Evolutionary conservation across 2,888 invertebrate genomes (phyloP).

Genomic region (Drosophila phalerata): DNA sequence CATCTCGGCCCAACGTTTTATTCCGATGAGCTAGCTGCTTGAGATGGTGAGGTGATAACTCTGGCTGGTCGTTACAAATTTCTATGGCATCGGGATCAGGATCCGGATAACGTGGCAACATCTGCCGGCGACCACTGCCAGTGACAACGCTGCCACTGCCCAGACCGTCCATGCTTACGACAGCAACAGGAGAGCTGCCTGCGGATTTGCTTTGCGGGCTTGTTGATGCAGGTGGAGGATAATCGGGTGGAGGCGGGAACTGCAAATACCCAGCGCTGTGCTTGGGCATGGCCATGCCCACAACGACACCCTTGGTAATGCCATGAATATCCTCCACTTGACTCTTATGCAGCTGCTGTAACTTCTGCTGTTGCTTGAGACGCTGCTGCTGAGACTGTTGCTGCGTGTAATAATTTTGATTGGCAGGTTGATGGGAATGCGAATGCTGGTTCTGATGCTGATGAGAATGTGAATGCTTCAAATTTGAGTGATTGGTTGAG

Average conservation of each 20-base stretch:
- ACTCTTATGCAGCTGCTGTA: slow-evolving; percentile 42
- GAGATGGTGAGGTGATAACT: slow-evolving; percentile 53
- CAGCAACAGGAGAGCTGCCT: slow-evolving; percentile 40
- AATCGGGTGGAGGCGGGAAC: slow-evolving; percentile 91
- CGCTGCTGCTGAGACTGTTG: slow-evolving; percentile 71
- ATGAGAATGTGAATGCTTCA: slow-evolving; percentile 37
- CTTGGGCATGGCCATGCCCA: slow-evolving; percentile 56
- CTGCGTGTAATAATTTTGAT: slow-evolving; percentile 69
- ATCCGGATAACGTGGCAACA: slow-evolving; percentile 80
- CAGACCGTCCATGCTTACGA: slow-evolving; percentile 42
- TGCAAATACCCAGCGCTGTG: slow-evolving; percentile 83
- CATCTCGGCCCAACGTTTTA: slow-evolving; percentile 59
- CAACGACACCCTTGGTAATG: background rate
- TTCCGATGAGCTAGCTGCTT: slow-evolving; percentile 29
- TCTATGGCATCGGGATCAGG: slow-evolving; percentile 85
- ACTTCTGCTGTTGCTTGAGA: slow-evolving; percentile 56
- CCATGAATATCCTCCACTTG: background rate
- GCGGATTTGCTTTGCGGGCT: slow-evolving; percentile 36
- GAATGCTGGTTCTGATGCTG: slow-evolving; percentile 34
- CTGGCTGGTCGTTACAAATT: slow-evolving; percentile 83
- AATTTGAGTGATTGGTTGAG: slow-evolving; percentile 43
- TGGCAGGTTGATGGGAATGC: slow-evolving; percentile 67
- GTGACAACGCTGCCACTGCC: background rate
- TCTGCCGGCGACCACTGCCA: slow-evolving; percentile 70
- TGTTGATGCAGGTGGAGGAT: slow-evolving; percentile 83